Evolutionary conservation across 2,888 invertebrate species (phyloP).

Genomic region (Leucophenga maculata): DNA sequence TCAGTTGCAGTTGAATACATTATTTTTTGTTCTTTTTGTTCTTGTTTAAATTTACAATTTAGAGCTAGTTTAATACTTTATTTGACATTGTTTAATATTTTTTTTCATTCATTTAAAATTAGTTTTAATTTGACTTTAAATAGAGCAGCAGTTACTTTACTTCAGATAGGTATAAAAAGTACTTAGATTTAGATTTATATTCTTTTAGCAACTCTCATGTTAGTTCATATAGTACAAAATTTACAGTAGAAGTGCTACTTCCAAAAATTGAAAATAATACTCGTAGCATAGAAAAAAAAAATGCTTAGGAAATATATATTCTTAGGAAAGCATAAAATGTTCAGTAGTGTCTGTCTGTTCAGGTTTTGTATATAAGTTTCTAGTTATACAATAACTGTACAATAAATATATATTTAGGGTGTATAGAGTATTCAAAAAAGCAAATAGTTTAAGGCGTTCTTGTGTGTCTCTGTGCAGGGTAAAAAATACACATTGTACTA

Average conservation of each 20-base stretch:
- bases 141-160: constrained; percentile 14
- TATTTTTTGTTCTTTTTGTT: no score
- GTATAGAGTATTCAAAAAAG: constrained; percentile 48
- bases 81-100: background rate
- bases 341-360: background rate
- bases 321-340: background rate
- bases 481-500: constrained; percentile 24
- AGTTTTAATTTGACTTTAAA: constrained; percentile 23
- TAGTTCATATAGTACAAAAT: constrained; percentile 58
- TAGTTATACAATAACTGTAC: background rate
- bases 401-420: constrained; percentile 15
- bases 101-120: background rate
- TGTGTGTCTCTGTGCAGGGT: background rate
- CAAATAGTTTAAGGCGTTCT: constrained; percentile 56
- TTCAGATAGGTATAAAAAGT: constrained; percentile 32
- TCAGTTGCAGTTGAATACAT: background rate
- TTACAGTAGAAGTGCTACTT: constrained; percentile 56
- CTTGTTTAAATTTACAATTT: no score
- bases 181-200: constrained; percentile 12
- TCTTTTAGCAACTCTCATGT: background rate
- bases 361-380: constrained; percentile 6
- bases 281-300: constrained; percentile 14
- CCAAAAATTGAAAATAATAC: constrained; percentile 21
- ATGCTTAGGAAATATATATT: background rate
- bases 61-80: background rate